These are phyloP conservation scores for Lasiurus borealis DNA, from an alignment of 2,113 vertebrate species.

Conservation along the genomic window DNA sequence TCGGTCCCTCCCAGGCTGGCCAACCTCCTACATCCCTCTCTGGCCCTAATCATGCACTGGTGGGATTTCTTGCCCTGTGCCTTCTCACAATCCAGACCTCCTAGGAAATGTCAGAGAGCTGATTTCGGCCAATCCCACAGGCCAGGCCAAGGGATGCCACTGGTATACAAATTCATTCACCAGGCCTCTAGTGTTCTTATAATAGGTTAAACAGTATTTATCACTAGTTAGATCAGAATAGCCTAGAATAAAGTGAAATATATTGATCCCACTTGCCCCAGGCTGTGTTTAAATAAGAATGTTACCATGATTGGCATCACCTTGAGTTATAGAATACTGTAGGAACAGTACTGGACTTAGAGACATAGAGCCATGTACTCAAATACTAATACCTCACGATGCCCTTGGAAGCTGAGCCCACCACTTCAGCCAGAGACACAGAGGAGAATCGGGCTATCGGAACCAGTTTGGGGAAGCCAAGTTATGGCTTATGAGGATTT, in stretches of 20 bases:
- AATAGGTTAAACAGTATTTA: not conserved
- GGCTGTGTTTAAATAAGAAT: not conserved
- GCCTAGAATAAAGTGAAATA: not conserved
- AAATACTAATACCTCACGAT: not conserved
- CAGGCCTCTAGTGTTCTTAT: not conserved
- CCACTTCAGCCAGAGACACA: rapidly evolving
- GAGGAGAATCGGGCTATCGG: not conserved
- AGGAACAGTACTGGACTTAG: not conserved
- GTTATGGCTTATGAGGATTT: not conserved
- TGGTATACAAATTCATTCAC: too few relatives aligned
- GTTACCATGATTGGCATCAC: not conserved
- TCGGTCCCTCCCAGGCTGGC: too few relatives aligned
- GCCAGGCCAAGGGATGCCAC: too few relatives aligned
- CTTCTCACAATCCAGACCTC: too few relatives aligned
- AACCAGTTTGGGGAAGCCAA: not conserved
- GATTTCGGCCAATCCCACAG: too few relatives aligned
- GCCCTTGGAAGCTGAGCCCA: not conserved
- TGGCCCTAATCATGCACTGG: too few relatives aligned
- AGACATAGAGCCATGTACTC: not conserved
- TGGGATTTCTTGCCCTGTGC: too few relatives aligned
- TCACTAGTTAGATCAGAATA: not conserved
- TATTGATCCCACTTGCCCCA: not conserved
- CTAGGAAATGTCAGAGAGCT: too few relatives aligned
- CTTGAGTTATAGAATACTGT: not conserved
- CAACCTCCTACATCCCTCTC: too few relatives aligned